Evolutionary conservation across 2,888 invertebrate genomes (phyloP).

Genomic region (Lamellibrachia satsuma): DNA sequence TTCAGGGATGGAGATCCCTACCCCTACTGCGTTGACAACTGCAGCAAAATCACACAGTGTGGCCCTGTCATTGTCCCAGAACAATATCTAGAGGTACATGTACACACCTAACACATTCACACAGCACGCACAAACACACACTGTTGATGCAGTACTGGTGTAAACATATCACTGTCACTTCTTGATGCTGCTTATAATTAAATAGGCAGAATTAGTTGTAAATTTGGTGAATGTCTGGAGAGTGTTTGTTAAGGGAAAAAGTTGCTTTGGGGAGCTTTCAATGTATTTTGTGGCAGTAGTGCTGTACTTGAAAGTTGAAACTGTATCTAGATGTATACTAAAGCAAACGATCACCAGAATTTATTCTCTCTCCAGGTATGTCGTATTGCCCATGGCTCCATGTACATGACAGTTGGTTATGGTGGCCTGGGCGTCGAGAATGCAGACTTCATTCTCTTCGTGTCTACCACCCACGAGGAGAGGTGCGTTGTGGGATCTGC

Average conservation of each 20-base stretch:
- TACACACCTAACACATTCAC: neutral
- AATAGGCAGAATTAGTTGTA: too few relatives aligned
- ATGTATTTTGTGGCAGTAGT: neutral
- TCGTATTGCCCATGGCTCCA: constrained; percentile 69
- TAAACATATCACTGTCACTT: neutral
- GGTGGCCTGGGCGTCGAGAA: constrained; percentile 74
- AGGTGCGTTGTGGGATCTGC: constrained; percentile 90
- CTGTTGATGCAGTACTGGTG: neutral
- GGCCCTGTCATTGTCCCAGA: constrained; percentile 95
- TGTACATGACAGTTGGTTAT: constrained; percentile 59
- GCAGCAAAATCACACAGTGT: constrained; percentile 79
- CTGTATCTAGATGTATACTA: neutral
- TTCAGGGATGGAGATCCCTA: constrained; percentile 77
- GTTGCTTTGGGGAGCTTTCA: neutral
- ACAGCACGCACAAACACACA: neutral
- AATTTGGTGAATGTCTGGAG: neutral
- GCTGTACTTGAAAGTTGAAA: neutral
- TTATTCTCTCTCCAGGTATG: constrained; percentile 75
- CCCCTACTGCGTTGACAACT: constrained; percentile 84
- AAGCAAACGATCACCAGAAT: neutral
- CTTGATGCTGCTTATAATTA: too few relatives aligned
- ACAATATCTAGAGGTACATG: constrained; percentile 86
- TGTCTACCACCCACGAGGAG: constrained; percentile 91
- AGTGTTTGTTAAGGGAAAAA: neutral
- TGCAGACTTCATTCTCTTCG: constrained; percentile 95